These are phyloP conservation scores for Acrobasis repandana DNA, from an alignment of 2,888 invertebrate genomes.

Conservation along the genomic window DNA sequence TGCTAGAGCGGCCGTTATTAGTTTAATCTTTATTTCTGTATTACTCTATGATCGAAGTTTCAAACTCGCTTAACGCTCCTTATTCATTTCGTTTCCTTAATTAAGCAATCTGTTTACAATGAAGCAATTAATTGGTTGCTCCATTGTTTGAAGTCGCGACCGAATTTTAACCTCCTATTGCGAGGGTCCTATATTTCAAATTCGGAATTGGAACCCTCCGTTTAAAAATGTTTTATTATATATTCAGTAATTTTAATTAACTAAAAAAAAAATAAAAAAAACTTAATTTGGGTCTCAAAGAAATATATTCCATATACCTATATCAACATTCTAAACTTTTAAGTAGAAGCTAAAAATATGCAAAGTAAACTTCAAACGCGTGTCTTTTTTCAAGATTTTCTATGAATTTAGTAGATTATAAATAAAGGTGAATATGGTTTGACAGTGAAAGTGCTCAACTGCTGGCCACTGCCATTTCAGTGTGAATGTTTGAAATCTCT, in stretches of 20 bases:
- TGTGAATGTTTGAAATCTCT: no score
- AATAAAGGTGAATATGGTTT: no score
- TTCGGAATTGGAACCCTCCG: conserved; percentile 31
- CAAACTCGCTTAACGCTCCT: conserved; percentile 71
- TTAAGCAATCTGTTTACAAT: conserved; percentile 82
- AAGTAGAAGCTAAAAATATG: no score
- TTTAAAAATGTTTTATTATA: background rate
- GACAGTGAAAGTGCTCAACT: no score
- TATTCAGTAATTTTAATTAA: background rate
- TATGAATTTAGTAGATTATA: no score
- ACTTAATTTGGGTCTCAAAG: background rate
- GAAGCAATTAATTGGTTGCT: conserved; percentile 78
- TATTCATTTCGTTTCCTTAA: conserved; percentile 79
- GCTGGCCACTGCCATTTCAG: no score
- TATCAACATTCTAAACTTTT: no score
- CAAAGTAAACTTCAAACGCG: no score
- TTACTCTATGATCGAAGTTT: conserved; percentile 36
- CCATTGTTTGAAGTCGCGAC: conserved; percentile 62
- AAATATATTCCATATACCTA: background rate
- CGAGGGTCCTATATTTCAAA: conserved; percentile 39
- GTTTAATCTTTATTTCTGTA: background rate
- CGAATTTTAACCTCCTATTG: conserved; percentile 56
- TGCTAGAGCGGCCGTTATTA: no score
- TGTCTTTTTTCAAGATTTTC: no score
- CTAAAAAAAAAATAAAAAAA: no score